These are phyloP conservation scores for Mellilla xanthometata DNA, from an alignment of 2,888 invertebrate genomes.

Conservation along the genomic window DNA sequence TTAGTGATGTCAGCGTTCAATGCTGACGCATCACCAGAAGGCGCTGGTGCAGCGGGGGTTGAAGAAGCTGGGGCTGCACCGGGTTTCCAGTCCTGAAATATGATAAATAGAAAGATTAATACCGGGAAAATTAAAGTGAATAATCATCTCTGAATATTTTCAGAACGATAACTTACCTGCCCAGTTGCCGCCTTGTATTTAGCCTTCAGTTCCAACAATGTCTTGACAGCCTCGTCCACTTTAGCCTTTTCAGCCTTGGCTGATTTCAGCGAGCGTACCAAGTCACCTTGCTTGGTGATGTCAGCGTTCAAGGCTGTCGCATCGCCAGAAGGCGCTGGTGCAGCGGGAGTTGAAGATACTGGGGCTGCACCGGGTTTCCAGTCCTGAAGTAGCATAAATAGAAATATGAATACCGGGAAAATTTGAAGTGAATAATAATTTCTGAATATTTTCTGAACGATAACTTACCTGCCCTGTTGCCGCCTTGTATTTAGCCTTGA, in stretches of 20 bases:
- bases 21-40: slow-evolving; percentile 28
- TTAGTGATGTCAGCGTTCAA: slow-evolving; percentile 57
- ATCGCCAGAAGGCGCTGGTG: slow-evolving; percentile 27
- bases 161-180: too few species aligned
- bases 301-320: slow-evolving; percentile 32
- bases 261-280: slow-evolving; percentile 86
- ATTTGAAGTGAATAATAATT: not conserved
- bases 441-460: not conserved
- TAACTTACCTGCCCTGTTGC: slow-evolving; percentile 54
- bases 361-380: slow-evolving; percentile 46
- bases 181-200: slow-evolving; percentile 84
- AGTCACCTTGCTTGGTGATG: slow-evolving; percentile 84
- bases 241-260: slow-evolving; percentile 84
- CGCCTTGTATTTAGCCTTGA: slow-evolving; percentile 89
- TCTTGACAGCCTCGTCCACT: slow-evolving; percentile 63
- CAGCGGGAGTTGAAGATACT: not conserved
- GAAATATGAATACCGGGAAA: not conserved
- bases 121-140: too few species aligned
- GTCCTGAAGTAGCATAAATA: slow-evolving; percentile 38
- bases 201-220: slow-evolving; percentile 85
- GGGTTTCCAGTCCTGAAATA: slow-evolving; percentile 34
- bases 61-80: slow-evolving; percentile 19
- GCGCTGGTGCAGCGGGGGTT: slow-evolving; percentile 9
- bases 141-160: too few species aligned
- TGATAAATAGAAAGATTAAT: too few species aligned